Evolutionary conservation across 2,888 invertebrate genomes (phyloP).

Genomic region (Diaprepes abbreviatus): DNA sequence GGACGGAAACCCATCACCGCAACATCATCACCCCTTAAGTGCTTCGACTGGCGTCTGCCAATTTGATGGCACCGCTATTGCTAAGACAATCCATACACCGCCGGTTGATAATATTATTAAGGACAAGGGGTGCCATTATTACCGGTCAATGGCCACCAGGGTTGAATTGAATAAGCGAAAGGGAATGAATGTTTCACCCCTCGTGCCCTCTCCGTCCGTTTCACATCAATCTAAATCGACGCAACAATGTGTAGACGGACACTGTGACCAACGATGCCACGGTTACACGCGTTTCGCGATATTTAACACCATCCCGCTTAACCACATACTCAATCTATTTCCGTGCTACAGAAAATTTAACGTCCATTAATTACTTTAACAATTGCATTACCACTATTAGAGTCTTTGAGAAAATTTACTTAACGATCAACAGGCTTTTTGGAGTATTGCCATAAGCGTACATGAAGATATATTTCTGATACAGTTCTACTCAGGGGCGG

Average conservation of each 20-base stretch:
- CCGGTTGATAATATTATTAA: conserved; percentile 62
- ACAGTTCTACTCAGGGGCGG: no score
- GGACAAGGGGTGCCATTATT: conserved; percentile 58
- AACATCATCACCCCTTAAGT: conserved; percentile 58
- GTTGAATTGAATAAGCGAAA: conserved; percentile 50
- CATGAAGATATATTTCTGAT: no score
- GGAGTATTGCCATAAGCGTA: no score
- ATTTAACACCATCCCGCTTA: conserved; percentile 39
- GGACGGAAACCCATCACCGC: conserved; percentile 57
- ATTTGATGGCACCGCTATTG: conserved; percentile 60
- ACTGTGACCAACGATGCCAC: conserved; percentile 35
- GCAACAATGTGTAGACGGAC: conserved; percentile 46
- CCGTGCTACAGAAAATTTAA: conserved; percentile 19
- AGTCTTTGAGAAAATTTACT: no score
- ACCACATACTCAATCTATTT: conserved; percentile 30
- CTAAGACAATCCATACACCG: conserved; percentile 61
- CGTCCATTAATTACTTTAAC: conserved; percentile 29
- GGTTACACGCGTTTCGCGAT: conserved; percentile 37
- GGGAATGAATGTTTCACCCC: conserved; percentile 41
- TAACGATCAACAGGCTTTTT: no score
- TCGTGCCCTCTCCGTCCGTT: conserved; percentile 39
- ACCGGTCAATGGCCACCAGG: conserved; percentile 58
- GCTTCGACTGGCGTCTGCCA: conserved; percentile 60
- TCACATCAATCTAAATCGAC: conserved; percentile 48
- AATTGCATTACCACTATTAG: no score